These are phyloP conservation scores for Siphamia tubifer DNA, from an alignment of 2,113 vertebrate genomes.

Conservation along the genomic window DNA sequence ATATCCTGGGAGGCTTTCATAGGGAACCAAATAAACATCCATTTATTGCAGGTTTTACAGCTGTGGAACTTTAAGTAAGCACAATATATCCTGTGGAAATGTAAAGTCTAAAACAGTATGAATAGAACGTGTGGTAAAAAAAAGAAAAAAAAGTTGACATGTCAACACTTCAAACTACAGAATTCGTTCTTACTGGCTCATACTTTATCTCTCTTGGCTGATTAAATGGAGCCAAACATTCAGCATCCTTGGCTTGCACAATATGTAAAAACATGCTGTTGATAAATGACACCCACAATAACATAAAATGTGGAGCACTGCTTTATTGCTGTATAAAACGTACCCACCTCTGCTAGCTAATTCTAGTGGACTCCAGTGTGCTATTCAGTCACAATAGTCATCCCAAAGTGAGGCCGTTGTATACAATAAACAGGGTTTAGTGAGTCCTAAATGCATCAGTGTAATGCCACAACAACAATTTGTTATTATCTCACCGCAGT, in stretches of 20 bases:
- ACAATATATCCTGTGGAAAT: background rate
- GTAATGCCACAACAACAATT: constrained; percentile 51
- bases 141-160: background rate
- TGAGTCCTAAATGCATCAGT: constrained; percentile 39
- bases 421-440: constrained; percentile 53
- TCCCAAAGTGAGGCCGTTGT: constrained; percentile 34
- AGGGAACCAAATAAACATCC: background rate
- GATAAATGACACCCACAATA: constrained; percentile 18
- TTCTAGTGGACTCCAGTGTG: constrained; percentile 36
- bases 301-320: constrained; percentile 78
- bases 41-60: constrained; percentile 12
- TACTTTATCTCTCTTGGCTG: too few species aligned
- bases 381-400: constrained; percentile 29
- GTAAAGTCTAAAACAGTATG: background rate
- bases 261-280: constrained; percentile 5
- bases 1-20: background rate
- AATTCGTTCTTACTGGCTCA: too few species aligned
- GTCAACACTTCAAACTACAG: too few species aligned
- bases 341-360: constrained; percentile 33
- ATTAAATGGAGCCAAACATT: background rate
- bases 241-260: background rate
- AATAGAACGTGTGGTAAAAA: background rate
- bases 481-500: constrained; percentile 54
- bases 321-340: constrained; percentile 66
- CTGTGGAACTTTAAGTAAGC: background rate